A percentile compares a stretch with the other conserved stretches of the same genome.
These are phyloP conservation scores for Sceloporus undulatus DNA, from an alignment of 2,113 vertebrate species.

Conservation along the genomic window DNA sequence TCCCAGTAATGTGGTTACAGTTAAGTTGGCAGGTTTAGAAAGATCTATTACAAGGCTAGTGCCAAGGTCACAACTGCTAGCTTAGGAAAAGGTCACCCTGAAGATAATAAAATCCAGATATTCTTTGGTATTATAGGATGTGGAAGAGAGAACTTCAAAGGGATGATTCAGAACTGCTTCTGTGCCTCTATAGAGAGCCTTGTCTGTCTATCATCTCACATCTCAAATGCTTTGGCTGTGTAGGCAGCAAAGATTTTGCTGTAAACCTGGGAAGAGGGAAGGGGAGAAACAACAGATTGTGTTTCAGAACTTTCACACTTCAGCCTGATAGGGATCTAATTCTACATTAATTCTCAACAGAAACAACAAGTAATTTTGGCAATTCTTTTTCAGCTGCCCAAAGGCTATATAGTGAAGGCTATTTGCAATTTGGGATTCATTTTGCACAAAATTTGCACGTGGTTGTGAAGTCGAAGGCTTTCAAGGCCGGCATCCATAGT, in stretches of 20 bases:
- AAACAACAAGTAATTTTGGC: too few species aligned
- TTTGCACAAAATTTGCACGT: too few species aligned
- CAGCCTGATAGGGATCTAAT: not conserved
- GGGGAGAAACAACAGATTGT: too few species aligned
- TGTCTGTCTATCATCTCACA: not conserved
- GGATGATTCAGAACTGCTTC: not conserved
- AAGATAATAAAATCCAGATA: conserved; percentile 48
- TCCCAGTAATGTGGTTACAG: conserved; percentile 26
- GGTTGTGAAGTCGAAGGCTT: too few species aligned
- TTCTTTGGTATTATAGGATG: not conserved
- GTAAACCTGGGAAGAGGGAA: not conserved
- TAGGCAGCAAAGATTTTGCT: not conserved
- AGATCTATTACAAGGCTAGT: not conserved
- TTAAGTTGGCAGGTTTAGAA: conserved; percentile 49
- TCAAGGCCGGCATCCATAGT: too few species aligned
- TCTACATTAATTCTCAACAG: not conserved
- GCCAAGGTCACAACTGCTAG: rapidly evolving
- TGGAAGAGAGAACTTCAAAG: not conserved
- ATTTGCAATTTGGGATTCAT: too few species aligned
- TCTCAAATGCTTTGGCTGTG: not conserved
- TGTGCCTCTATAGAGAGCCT: not conserved
- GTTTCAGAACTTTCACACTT: not conserved
- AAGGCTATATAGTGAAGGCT: too few species aligned
- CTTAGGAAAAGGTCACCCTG: conserved; percentile 56
- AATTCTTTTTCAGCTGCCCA: not conserved